Conservation (phyloP, 2,113 vertebrate genomes). For the Rhadina sibilatrix region DNA sequence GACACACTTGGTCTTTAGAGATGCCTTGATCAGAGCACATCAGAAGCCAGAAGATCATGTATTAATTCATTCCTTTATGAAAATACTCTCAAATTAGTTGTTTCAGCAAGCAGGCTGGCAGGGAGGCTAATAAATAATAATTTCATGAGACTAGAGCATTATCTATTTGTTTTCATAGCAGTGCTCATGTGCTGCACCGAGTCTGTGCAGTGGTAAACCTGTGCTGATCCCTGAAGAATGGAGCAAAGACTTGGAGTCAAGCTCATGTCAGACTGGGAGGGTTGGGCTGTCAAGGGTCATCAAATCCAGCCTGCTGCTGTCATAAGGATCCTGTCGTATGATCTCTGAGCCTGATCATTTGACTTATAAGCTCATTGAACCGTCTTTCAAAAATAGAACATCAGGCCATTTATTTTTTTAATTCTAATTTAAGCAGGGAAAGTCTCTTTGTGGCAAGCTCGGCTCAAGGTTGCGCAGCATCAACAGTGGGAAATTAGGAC, state of each 20-base stretch:
- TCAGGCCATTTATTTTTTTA: neutral
- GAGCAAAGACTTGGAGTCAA: neutral
- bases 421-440: neutral
- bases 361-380: slow-evolving; percentile 33
- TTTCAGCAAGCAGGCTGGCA: neutral
- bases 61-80: neutral
- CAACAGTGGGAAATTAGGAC: neutral
- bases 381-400: neutral
- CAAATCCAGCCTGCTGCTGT: neutral
- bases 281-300: neutral
- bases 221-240: neutral
- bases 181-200: fast-evolving
- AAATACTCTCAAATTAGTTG: neutral
- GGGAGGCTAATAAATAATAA: neutral
- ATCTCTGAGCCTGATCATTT: slow-evolving; percentile 34
- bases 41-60: neutral
- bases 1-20: neutral
- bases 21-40: neutral
- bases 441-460: neutral
- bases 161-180: neutral
- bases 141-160: neutral
- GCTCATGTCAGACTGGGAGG: neutral
- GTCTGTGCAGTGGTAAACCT: neutral
- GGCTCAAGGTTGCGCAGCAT: fast-evolving
- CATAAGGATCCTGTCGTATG: neutral